Percentiles rank a stretch among this genome's conserved stretches.
phyloP scores from a whole-genome alignment of 2,113 vertebrate species.

The Datnioides undecimradiatus region DNA sequence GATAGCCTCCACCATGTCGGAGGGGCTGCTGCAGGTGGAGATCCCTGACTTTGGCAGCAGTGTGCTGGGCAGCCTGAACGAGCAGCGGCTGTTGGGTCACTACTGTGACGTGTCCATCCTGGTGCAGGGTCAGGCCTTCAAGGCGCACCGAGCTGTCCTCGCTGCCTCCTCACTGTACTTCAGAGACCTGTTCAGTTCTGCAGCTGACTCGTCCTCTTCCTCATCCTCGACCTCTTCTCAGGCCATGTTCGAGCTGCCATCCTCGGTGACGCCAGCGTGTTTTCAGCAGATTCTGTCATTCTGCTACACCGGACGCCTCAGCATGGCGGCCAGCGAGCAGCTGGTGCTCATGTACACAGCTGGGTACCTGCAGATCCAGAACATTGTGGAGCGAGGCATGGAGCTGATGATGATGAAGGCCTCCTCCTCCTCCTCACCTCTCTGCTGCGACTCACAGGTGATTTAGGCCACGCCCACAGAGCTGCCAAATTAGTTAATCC shows the following conservation, averaged over 20 bases:
- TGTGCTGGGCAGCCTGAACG: constrained; percentile 94
- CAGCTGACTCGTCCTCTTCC: constrained; percentile 70
- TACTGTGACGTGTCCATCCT: constrained; percentile 98
- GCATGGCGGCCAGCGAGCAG: constrained; percentile 96
- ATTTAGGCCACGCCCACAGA: constrained; percentile 3
- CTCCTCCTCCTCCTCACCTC: constrained; percentile 87
- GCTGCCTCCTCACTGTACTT: constrained; percentile 97
- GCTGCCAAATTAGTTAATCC: no score
- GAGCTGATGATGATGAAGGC: constrained; percentile 98
- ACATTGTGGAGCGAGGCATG: constrained; percentile 96
- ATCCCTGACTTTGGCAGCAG: constrained; percentile 97
- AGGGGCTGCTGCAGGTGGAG: constrained; percentile 88
- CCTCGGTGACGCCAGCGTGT: constrained; percentile 91
- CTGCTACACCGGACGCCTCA: constrained; percentile 97
- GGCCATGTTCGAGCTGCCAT: constrained; percentile 93
- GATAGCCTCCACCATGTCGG: constrained; percentile 58
- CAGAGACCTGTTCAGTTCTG: constrained; percentile 93
- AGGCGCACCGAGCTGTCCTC: constrained; percentile 94
- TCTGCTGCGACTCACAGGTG: constrained; percentile 94
- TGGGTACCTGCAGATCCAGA: constrained; percentile 98
- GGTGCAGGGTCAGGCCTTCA: constrained; percentile 97
- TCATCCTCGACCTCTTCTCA: constrained; percentile 76
- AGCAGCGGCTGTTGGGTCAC: constrained; percentile 94
- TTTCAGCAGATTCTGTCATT: constrained; percentile 98
- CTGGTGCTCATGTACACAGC: constrained; percentile 99